Conservation (phyloP, 2,113 vertebrate genomes). For the Myocastor coypus region DNA sequence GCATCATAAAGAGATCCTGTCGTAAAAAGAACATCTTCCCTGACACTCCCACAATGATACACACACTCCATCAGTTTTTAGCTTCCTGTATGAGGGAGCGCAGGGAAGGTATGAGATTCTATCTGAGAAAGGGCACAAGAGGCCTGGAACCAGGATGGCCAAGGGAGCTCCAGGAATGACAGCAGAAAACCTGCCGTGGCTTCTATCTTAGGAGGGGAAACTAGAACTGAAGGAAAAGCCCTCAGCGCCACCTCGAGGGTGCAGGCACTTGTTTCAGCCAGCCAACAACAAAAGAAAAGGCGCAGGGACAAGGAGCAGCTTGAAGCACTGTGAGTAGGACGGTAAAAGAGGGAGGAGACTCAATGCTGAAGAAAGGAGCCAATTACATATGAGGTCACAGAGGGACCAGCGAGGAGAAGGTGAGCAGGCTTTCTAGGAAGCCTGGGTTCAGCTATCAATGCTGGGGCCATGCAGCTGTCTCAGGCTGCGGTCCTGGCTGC, state of each 20-base stretch:
- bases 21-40: not conserved
- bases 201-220: not conserved
- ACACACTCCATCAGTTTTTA: not conserved
- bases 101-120: not conserved
- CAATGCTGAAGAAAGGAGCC: not conserved
- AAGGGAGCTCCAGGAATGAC: not conserved
- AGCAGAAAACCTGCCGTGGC: not conserved
- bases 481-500: not conserved
- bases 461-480: not conserved
- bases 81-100: no score
- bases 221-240: not conserved
- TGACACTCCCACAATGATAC: not conserved
- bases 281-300: not conserved
- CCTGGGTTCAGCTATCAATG: not conserved
- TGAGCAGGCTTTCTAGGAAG: not conserved
- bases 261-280: not conserved
- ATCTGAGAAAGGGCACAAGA: not conserved
- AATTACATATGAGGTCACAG: not conserved
- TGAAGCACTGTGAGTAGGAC: not conserved
- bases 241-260: fast-evolving
- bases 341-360: not conserved
- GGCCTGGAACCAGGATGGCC: no score
- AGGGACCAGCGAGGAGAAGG: fast-evolving
- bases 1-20: not conserved
- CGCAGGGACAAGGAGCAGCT: no score